Evolutionary conservation across 1,140 invertebrate genomes (phyloP).

Genomic region (Drosophila pandora): DNA sequence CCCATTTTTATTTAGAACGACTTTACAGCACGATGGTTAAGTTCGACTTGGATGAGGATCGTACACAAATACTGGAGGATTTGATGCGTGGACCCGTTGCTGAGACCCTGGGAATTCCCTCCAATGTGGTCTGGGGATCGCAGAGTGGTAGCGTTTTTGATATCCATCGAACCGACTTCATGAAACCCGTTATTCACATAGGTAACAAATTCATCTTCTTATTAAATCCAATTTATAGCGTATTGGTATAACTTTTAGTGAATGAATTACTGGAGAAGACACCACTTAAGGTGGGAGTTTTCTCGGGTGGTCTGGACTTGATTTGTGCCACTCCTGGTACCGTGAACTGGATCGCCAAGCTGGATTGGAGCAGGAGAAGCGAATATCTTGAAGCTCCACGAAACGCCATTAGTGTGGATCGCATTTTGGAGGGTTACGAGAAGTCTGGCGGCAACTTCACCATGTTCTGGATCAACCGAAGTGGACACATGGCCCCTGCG

Average conservation of each 20-base stretch:
- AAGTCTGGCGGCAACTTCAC: constrained; percentile 88
- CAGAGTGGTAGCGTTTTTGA: constrained; percentile 87
- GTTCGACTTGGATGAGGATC: constrained; percentile 68
- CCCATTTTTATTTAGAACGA: constrained; percentile 34
- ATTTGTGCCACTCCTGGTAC: constrained; percentile 89
- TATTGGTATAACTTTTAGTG: constrained; percentile 84
- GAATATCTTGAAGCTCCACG: constrained; percentile 85
- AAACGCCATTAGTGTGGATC: constrained; percentile 85
- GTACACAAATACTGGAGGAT: constrained; percentile 79
- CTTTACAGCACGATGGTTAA: constrained; percentile 68
- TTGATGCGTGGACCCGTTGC: constrained; percentile 91
- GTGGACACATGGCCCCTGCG: constrained; percentile 86
- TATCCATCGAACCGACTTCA: constrained; percentile 89
- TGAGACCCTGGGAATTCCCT: constrained; percentile 86
- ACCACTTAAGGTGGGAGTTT: constrained; percentile 73
- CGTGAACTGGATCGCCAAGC: constrained; percentile 88
- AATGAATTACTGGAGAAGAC: constrained; percentile 89
- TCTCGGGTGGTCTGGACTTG: constrained; percentile 86
- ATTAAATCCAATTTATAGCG: background rate
- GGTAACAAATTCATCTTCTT: constrained; percentile 83
- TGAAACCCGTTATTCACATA: constrained; percentile 91
- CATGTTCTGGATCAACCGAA: constrained; percentile 90
- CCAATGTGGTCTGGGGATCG: constrained; percentile 86
- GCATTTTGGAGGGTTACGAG: constrained; percentile 87
- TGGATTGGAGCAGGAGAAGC: constrained; percentile 86